phyloP scores from a whole-genome alignment of 1,140 invertebrate genomes.

The Hesperophylax magnus region DNA sequence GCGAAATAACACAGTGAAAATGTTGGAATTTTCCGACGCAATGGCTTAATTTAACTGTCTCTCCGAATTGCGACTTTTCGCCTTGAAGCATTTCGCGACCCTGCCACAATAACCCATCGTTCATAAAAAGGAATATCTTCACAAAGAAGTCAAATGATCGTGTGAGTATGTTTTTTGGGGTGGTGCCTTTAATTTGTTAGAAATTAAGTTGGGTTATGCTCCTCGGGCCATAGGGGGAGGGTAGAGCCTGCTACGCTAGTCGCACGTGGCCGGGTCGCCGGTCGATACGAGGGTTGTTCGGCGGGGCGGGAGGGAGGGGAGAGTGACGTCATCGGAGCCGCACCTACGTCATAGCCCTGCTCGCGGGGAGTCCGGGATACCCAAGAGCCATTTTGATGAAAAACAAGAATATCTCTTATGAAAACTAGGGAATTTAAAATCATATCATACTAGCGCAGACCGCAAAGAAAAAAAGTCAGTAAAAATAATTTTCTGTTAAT shows the following conservation, averaged over 20 bases:
- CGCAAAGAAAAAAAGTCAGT: no score
- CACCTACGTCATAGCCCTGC: slow-evolving; percentile 51
- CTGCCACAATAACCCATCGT: not conserved
- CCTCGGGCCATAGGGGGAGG: slow-evolving; percentile 7
- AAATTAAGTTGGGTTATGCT: not conserved
- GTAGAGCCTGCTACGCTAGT: slow-evolving; percentile 30
- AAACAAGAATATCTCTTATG: not conserved
- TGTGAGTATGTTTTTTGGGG: not conserved
- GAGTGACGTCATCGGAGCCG: slow-evolving; percentile 50
- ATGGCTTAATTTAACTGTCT: not conserved
- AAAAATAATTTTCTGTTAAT: no score
- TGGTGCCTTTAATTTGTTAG: not conserved
- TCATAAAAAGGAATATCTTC: not conserved
- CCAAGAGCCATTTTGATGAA: slow-evolving; percentile 1
- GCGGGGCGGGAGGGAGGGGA: slow-evolving; percentile 20
- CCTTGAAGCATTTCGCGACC: slow-evolving; percentile 7
- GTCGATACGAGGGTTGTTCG: slow-evolving; percentile 40
- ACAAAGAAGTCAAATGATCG: not conserved
- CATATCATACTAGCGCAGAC: no score
- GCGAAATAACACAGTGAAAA: not conserved
- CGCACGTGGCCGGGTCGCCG: slow-evolving; percentile 53
- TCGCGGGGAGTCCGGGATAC: not conserved
- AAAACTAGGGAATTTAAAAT: no score
- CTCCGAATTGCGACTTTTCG: not conserved
- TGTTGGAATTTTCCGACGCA: not conserved